A percentile compares a stretch with the other conserved stretches of the same genome.
These are phyloP conservation scores for Tigriopus californicus DNA, from an alignment of 2,888 invertebrate species.

Conservation along the genomic window DNA sequence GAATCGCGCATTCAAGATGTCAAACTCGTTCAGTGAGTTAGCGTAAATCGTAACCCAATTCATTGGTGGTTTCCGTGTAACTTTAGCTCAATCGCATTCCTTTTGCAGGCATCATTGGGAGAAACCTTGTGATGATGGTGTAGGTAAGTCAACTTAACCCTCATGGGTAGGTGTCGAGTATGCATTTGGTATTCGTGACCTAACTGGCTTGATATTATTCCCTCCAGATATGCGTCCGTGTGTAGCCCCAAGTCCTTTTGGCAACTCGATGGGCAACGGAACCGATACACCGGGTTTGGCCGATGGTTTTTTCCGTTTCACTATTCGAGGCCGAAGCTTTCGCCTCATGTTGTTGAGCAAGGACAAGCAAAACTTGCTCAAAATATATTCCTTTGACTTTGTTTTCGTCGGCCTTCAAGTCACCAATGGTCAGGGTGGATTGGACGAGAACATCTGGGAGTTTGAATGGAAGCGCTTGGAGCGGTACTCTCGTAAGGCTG, in stretches of 20 bases:
- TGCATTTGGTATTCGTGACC: too few relatives aligned
- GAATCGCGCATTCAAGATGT: background rate
- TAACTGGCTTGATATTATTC: too few relatives aligned
- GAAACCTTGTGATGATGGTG: background rate
- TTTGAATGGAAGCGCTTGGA: constrained; percentile 12
- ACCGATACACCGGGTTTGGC: background rate
- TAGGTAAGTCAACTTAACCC: too few relatives aligned
- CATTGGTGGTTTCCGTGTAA: background rate
- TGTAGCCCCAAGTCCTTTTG: too few relatives aligned
- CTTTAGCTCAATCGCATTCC: background rate
- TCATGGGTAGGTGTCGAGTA: too few relatives aligned
- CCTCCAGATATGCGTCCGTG: too few relatives aligned
- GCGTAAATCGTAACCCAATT: too few relatives aligned
- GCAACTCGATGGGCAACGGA: too few relatives aligned
- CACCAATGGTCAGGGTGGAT: background rate
- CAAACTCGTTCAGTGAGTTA: background rate
- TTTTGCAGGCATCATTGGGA: constrained; percentile 11
- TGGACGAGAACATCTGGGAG: constrained; percentile 14
- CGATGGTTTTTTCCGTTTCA: constrained; percentile 1
- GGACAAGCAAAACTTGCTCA: constrained; percentile 13
- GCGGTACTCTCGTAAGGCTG: constrained; percentile 3
- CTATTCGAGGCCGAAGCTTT: background rate
- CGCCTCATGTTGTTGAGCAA: constrained; percentile 13
- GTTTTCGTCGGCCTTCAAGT: constrained; percentile 11
- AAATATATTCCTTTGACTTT: constrained; percentile 8